Base-by-base conservation (phyloP, 2,888 invertebrate genomes). In the Dusona sp. region DNA sequence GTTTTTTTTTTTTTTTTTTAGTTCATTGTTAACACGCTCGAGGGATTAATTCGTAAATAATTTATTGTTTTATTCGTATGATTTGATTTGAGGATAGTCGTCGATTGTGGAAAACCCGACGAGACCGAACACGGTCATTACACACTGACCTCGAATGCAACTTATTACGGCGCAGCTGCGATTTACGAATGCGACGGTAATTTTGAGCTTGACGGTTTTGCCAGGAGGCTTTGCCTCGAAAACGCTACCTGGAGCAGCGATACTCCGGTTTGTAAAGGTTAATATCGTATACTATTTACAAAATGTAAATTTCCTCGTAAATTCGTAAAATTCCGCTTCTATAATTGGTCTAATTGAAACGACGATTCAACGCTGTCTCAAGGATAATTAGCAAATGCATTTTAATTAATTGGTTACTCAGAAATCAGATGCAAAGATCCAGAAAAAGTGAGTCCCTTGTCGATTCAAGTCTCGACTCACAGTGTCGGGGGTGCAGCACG, bases 191-290 rank as follows among this genome's bases (percentile, higher is more conserved):
- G 98, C 92, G 96, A 97, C 83, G 95, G 96, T 3, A 97, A 98
- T 92, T 98, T 96, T 94, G 97, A 97, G 92, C 94, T 98, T 16
- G 97, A 97, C 89, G 98, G 98, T 0, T 97, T 97, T 3, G 97
- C 97, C 3, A 95, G 98, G 78, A 95, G 98, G 84, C 94, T 98
- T 77, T 98, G 98, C 92, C 96, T 98, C 79, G 98, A 98, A 92
- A 97, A 98, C 92, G 98, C 97, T 74, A 98, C 98, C 0, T 98
- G 98, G 98, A 98, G 98, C 91, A 97, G 97, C 25, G 97, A 97
- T 84, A 95, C 96, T 0, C 98, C 98, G 0, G 93, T 95, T n/a
- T 98, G 98, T 92, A 96, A 96, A 95, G 97, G 97, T 97, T 94
- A 91, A 82, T 87, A 61, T n/a, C 0, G 16, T 16, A 11, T 33